These are phyloP conservation scores for Aurelia aurita complex sp. Pacific DNA, from an alignment of 30 jellyfish, hydroid and myxozoan species.

Conservation along the genomic window DNA sequence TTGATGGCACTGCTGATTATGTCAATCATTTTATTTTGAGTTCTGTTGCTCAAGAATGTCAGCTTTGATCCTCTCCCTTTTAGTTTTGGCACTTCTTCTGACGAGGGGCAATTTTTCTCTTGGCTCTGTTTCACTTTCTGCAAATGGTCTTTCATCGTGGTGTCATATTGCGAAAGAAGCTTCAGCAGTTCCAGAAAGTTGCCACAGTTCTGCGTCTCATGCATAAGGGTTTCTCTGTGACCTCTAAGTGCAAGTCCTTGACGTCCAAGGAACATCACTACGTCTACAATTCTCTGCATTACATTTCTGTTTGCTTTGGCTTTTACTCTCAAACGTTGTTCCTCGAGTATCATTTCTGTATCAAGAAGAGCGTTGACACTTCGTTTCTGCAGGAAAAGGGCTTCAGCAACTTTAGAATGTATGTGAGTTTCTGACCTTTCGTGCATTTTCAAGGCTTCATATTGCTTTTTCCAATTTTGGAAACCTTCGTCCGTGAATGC, in stretches of 20 bases:
- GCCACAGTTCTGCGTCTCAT: conserved; percentile 33
- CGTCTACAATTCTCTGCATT: conserved; percentile 19
- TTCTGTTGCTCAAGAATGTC: conserved; percentile 37
- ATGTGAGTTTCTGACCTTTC: conserved; percentile 23
- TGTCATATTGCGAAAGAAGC: conserved; percentile 13
- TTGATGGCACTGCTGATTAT: conserved; percentile 21
- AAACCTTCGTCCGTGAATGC: conserved; percentile 23
- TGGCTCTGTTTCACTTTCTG: conserved; percentile 12
- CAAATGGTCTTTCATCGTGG: background rate
- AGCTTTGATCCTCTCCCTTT: conserved; percentile 56
- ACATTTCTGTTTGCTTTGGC: conserved; percentile 12
- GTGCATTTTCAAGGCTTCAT: conserved; percentile 23
- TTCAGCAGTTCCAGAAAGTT: conserved; percentile 10
- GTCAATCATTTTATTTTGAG: conserved; percentile 40
- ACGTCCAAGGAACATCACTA: conserved; percentile 26
- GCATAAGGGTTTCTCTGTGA: conserved; percentile 15
- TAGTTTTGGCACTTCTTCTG: background rate
- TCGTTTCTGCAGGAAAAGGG: conserved; percentile 25
- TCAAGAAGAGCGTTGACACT: background rate
- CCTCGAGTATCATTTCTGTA: background rate
- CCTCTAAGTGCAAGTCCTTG: conserved; percentile 54
- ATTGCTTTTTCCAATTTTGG: conserved; percentile 44
- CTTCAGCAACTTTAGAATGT: conserved; percentile 34
- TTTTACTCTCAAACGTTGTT: conserved; percentile 14
- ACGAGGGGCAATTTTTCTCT: too few relatives aligned